phyloP scores from a whole-genome alignment of 1,140 invertebrate genomes.

The Orius insidiosus region DNA sequence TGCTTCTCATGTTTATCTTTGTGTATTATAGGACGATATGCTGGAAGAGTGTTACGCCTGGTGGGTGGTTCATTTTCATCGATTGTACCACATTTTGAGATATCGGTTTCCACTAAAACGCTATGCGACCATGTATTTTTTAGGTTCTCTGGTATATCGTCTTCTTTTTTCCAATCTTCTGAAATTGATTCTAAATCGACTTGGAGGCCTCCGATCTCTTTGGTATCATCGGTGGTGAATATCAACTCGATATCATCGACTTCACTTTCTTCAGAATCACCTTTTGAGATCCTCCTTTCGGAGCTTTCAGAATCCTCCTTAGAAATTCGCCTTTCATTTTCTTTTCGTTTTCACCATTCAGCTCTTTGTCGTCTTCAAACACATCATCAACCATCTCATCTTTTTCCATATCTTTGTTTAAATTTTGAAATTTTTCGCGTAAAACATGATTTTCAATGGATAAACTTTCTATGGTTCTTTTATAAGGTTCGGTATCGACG shows the following conservation, averaged over 20 bases:
- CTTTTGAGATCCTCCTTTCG: conserved; percentile 33
- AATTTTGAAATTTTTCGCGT: conserved; percentile 33
- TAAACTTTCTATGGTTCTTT: conserved; percentile 41
- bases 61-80: conserved; percentile 36
- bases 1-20: conserved; percentile 25
- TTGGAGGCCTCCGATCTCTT: conserved; percentile 45
- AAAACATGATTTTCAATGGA: conserved; percentile 53
- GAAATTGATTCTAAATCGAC: conserved; percentile 55
- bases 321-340: conserved; percentile 4
- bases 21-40: conserved; percentile 42
- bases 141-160: conserved; percentile 28
- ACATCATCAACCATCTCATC: conserved; percentile 16
- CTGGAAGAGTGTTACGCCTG: conserved; percentile 50
- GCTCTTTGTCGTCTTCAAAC: conserved; percentile 16
- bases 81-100: conserved; percentile 58
- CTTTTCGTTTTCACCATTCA: conserved; percentile 19
- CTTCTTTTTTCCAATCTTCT: conserved; percentile 30
- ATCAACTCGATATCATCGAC: conserved; percentile 65
- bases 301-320: conserved; percentile 23
- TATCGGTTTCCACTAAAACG: conserved; percentile 54
- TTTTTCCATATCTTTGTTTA: conserved; percentile 15
- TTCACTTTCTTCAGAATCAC: conserved; percentile 36
- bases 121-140: conserved; percentile 37
- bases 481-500: conserved; percentile 37
- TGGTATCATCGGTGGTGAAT: conserved; percentile 61